These are phyloP conservation scores for Metallyticus violacea DNA, from an alignment of 2,888 invertebrate genomes.

Conservation along the genomic window DNA sequence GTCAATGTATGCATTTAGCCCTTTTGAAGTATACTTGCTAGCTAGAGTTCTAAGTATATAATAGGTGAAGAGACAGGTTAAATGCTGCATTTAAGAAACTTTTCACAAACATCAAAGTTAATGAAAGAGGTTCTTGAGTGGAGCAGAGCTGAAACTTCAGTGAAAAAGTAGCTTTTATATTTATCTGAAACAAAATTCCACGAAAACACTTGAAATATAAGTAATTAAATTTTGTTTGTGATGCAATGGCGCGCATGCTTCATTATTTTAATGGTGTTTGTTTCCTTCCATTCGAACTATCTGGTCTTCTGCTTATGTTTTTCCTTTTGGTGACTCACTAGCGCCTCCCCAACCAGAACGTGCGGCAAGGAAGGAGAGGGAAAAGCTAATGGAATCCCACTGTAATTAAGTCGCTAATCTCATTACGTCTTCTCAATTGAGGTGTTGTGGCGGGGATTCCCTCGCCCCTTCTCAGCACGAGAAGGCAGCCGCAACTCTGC, in stretches of 20 bases:
- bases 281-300: background rate
- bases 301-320: background rate
- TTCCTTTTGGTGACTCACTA: background rate
- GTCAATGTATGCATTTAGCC: too few species aligned
- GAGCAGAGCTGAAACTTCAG: background rate
- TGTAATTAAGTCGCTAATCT: slow-evolving; percentile 30
- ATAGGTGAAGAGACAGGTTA: too few species aligned
- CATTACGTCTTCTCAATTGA: slow-evolving; percentile 27
- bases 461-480: background rate
- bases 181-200: background rate
- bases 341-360: background rate
- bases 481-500: background rate
- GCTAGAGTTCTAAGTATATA: too few species aligned
- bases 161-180: background rate
- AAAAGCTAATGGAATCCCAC: slow-evolving; percentile 29
- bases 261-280: background rate
- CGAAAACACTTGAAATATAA: background rate
- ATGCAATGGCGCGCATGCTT: background rate
- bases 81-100: too few species aligned
- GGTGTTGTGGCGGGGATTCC: slow-evolving; percentile 2
- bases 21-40: too few species aligned
- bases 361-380: background rate
- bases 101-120: too few species aligned
- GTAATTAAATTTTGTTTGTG: background rate
- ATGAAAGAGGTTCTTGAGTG: background rate